Base-by-base conservation (phyloP, 2,113 vertebrate genomes). In the Amblyornis subalaris region DNA sequence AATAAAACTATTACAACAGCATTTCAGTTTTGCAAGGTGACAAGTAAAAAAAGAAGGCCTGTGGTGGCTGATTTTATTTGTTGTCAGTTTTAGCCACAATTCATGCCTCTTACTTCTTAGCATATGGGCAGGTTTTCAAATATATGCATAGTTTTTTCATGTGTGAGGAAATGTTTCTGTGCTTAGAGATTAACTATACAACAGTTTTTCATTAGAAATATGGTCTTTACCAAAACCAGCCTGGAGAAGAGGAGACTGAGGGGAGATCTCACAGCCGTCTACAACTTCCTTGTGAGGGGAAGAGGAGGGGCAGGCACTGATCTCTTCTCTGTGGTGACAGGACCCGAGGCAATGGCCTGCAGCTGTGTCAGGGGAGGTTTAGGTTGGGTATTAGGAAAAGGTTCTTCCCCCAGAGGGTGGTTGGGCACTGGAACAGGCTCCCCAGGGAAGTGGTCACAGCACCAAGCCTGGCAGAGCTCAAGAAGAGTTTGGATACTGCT, bases 261-360 rank as follows among this genome's bases (percentile, higher is more conserved):
- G 4, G 10, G 33, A 58, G 13, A 47, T 9, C 33, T 47, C 38
- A 40, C 12, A 1, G 6, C 20, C 35, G 18, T 58, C 42, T 31
- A 50, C 36, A 58, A 9, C 44, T 44, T 65, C 31, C 14, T 33
- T 3, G 2, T 1, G 26, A 36, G 16, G 13, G 16, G 28, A 67
- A 67, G 13, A 3, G 4, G 16, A 81, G 33, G 2, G 28, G 10
- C 23, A 73, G 23, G 9, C 6, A 38, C 28, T 38, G 64, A 47
- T 20, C 38, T 45, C 60, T 48, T 2, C 40, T 42, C 28, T 66
- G 23, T 22, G 35, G 33, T 36, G 38, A 14, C 23, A 66, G 7
- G 12, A 53, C 3, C 0, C 1, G 1, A 29, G 20, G 53, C 1
- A 81, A 60, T 18, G 20, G 23, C 44, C 19, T n/a, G 45, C 5